Percentiles rank a stretch among this genome's conserved stretches.
Conservation (phyloP, 2,113 vertebrate genomes). For the Columba janthina region DNA sequence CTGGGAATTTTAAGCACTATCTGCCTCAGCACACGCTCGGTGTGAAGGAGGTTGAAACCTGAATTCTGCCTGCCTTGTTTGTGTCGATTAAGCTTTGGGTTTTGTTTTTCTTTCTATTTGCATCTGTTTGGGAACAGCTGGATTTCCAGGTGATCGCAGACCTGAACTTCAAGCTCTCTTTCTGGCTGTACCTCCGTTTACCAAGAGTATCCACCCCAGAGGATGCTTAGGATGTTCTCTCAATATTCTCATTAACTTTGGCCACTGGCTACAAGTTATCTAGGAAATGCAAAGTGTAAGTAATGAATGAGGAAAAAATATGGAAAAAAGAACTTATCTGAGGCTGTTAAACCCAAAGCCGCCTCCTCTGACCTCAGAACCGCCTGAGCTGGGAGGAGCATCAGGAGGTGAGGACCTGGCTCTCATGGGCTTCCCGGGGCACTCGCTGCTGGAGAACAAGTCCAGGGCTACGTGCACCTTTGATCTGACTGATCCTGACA, state of each 20-base stretch:
- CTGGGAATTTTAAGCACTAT: neutral
- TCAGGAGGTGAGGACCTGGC: neutral
- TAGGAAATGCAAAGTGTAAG: neutral
- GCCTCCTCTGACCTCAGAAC: neutral
- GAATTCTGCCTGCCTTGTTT: neutral
- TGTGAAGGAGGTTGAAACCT: neutral
- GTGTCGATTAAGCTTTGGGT: neutral
- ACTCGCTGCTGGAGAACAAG: neutral
- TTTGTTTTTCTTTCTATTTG: neutral
- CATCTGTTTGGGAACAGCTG: neutral
- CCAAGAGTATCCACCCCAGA: neutral
- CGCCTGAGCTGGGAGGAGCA: neutral
- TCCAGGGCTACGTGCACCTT: neutral
- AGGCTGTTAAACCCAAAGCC: neutral
- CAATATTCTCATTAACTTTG: neutral
- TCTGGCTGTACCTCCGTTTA: neutral
- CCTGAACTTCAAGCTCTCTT: neutral
- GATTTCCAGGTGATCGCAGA: neutral
- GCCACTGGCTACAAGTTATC: neutral
- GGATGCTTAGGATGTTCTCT: neutral
- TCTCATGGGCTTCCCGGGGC: neutral
- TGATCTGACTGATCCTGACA: neutral
- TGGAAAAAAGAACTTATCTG: neutral
- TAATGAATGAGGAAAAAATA: neutral
- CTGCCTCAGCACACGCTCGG: accelerated